These are phyloP conservation scores for Pollachius pollachius DNA, from an alignment of 2,113 vertebrate species.

Conservation along the genomic window DNA sequence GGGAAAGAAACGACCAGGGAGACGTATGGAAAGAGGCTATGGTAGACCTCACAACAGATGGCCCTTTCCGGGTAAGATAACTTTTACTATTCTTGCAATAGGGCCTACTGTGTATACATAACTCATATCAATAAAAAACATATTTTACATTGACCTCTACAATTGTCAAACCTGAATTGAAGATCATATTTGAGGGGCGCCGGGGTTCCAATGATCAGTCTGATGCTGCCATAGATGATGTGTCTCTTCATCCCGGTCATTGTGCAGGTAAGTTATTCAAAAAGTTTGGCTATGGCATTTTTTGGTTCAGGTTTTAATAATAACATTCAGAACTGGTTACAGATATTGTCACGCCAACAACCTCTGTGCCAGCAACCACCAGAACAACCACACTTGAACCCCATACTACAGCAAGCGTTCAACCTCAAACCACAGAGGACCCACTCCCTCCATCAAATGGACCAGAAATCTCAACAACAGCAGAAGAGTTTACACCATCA, in stretches of 20 bases:
- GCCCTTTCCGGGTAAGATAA: constrained; percentile 52
- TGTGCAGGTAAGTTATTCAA: constrained; percentile 64
- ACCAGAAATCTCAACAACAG: background rate
- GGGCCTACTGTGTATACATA: background rate
- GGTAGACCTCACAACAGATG: constrained; percentile 59
- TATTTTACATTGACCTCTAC: background rate
- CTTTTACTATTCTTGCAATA: background rate
- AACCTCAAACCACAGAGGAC: no score
- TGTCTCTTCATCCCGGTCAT: constrained; percentile 62
- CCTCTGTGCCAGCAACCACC: constrained; percentile 12
- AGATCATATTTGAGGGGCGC: constrained; percentile 79
- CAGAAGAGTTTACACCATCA: no score
- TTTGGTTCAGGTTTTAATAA: no score
- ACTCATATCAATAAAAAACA: background rate
- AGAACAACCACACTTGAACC: background rate
- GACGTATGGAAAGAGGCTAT: constrained; percentile 65
- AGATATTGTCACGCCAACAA: constrained; percentile 28
- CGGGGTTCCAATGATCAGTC: constrained; percentile 69
- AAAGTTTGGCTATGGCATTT: no score
- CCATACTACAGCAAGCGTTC: no score
- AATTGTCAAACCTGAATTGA: background rate
- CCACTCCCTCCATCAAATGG: background rate
- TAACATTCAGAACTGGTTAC: constrained; percentile 7
- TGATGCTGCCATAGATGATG: constrained; percentile 78
- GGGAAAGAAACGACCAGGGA: constrained; percentile 63